Percentiles rank a stretch among this genome's conserved stretches.
phyloP scores from a whole-genome alignment of 2,888 invertebrate species.

The Myopa testacea region DNA sequence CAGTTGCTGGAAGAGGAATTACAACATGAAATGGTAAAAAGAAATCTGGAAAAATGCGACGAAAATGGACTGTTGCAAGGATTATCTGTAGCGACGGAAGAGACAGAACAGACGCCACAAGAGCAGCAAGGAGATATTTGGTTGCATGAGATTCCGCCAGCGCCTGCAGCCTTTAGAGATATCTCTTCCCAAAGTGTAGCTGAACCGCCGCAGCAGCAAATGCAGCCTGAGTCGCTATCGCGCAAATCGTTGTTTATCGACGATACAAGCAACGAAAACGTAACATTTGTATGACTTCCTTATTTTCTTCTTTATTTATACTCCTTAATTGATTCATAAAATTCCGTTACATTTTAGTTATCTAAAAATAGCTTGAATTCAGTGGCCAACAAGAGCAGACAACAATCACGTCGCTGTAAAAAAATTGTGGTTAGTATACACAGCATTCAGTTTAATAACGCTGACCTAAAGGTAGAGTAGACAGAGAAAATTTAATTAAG shows the following conservation, averaged over 20 bases:
- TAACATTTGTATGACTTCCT: conserved; percentile 39
- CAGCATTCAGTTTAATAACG: background rate
- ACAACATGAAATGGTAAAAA: conserved; percentile 49
- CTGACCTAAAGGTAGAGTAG: background rate
- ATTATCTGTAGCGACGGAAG: background rate
- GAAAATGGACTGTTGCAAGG: background rate
- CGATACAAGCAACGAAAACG: conserved; percentile 41
- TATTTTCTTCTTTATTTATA: background rate
- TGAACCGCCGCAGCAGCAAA: background rate
- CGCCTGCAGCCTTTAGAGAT: conserved; percentile 45
- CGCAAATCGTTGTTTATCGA: conserved; percentile 40
- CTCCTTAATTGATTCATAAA: background rate
- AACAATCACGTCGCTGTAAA: background rate
- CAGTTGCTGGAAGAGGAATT: conserved; percentile 53
- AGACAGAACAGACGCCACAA: background rate
- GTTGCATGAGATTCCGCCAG: conserved; percentile 33
- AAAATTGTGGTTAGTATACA: background rate
- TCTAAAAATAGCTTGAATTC: background rate
- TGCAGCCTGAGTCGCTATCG: background rate
- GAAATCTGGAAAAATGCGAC: conserved; percentile 46
- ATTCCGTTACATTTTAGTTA: background rate
- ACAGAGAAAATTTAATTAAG: too few relatives aligned
- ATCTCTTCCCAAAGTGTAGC: background rate
- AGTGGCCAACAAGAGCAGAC: background rate
- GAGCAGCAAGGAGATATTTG: background rate